Percentiles rank a stretch among this genome's conserved stretches.
Conservation (phyloP, 2,797 vertebrate genomes). For the Pagetopsis macropterus region DNA sequence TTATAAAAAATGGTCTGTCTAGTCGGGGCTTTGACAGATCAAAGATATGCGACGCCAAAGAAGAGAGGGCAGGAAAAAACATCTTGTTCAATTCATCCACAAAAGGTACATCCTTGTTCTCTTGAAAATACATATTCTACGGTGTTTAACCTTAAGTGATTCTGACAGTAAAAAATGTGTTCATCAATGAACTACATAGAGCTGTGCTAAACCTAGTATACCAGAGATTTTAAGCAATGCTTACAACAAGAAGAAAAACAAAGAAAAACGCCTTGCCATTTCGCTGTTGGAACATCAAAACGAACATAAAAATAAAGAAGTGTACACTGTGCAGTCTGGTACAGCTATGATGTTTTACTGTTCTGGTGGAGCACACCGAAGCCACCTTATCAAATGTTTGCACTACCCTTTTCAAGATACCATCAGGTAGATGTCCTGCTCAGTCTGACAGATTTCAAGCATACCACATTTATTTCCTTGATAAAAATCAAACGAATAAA, state of each 20-base stretch:
- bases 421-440: not conserved
- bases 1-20: conserved; percentile 47
- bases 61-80: not conserved
- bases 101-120: conserved; percentile 10
- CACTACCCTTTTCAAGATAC: not conserved
- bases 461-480: not conserved
- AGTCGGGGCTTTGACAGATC: conserved; percentile 19
- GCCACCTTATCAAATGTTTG: too few species aligned
- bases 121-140: conserved; percentile 11
- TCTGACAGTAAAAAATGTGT: not conserved
- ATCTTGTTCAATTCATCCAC: conserved; percentile 25
- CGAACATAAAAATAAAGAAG: not conserved
- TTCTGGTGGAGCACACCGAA: not conserved
- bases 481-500: not conserved
- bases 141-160: not conserved
- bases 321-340: not conserved
- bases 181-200: not conserved
- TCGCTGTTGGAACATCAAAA: not conserved
- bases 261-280: not conserved
- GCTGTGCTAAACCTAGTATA: not conserved
- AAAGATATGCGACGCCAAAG: conserved; percentile 27
- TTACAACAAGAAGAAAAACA: not conserved
- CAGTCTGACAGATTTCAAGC: not conserved
- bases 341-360: not conserved
- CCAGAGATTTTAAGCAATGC: not conserved